A percentile compares a stretch with the other conserved stretches of the same genome.
These are phyloP conservation scores for Acestrorhynchus altus DNA, from an alignment of 2,797 vertebrate genomes.

Conservation along the genomic window DNA sequence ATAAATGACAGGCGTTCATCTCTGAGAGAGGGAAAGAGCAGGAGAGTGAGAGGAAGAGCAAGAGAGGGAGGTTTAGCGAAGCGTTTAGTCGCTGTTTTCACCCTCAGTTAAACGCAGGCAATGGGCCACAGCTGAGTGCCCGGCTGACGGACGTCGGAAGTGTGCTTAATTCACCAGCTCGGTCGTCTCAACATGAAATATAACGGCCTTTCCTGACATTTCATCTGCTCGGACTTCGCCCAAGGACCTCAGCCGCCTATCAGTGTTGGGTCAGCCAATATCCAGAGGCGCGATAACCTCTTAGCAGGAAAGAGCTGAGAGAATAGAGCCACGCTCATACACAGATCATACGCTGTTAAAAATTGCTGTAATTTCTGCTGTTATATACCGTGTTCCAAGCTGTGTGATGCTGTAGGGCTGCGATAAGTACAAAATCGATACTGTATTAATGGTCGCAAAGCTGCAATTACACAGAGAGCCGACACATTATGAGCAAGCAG, in stretches of 20 bases:
- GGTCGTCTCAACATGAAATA: conserved; percentile 36
- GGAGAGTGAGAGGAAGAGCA: background rate
- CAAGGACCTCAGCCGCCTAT: conserved; percentile 31
- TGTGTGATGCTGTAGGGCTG: conserved; percentile 13
- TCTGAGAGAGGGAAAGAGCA: background rate
- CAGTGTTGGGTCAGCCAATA: conserved; percentile 8
- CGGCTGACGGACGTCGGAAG: conserved; percentile 47
- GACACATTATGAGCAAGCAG: conserved; percentile 24
- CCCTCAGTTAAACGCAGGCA: conserved; percentile 56
- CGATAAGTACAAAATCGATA: conserved; percentile 46
- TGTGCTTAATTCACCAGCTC: conserved; percentile 36
- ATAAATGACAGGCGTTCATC: conserved; percentile 31
- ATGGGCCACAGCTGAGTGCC: conserved; percentile 47
- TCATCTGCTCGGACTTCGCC: conserved; percentile 47
- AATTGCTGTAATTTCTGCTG: conserved; percentile 28
- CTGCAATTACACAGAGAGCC: conserved; percentile 37
- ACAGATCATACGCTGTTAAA: conserved; percentile 22
- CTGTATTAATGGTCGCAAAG: conserved; percentile 37
- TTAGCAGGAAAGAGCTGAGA: conserved; percentile 19
- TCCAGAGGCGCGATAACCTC: conserved; percentile 17
- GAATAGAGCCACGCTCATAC: background rate
- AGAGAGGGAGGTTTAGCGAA: conserved; percentile 36
- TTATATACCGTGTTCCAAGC: background rate
- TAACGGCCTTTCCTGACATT: conserved; percentile 41
- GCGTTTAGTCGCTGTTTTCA: conserved; percentile 61